Conservation (phyloP, 2,888 invertebrate species). For the Nipponacmea schrenckii region DNA sequence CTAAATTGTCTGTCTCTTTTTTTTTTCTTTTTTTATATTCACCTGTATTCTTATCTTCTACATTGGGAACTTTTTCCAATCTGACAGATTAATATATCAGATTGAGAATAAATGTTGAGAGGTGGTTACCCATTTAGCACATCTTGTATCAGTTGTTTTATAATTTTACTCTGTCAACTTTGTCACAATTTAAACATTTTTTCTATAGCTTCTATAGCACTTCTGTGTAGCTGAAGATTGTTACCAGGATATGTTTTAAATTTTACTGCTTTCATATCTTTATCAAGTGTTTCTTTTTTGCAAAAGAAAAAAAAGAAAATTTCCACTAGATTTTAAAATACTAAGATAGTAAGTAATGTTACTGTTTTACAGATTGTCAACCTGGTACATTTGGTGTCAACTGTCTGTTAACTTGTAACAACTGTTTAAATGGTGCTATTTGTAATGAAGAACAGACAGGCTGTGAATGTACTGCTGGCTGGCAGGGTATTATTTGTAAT, state of each 20-base stretch:
- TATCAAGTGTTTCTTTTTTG: background rate
- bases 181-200: too few relatives aligned
- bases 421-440: constrained; percentile 67
- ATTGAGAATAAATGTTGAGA: too few relatives aligned
- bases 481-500: constrained; percentile 66
- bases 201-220: too few relatives aligned
- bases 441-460: constrained; percentile 58
- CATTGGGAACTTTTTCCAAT: too few relatives aligned
- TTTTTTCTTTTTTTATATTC: too few relatives aligned
- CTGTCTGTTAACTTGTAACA: constrained; percentile 67
- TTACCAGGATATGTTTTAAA: background rate
- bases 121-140: too few relatives aligned
- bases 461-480: constrained; percentile 66
- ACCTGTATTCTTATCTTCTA: too few relatives aligned
- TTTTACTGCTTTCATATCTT: background rate
- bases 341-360: background rate
- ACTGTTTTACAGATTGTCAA: constrained; percentile 64
- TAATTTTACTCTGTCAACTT: too few relatives aligned
- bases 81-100: too few relatives aligned
- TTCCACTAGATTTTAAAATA: background rate
- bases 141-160: too few relatives aligned
- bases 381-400: constrained; percentile 68
- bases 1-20: too few relatives aligned
- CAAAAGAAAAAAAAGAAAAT: too few relatives aligned
- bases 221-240: constrained; percentile 15